Base-by-base conservation (phyloP, 2,888 invertebrate species). In the Torymus aiolomorphi region DNA sequence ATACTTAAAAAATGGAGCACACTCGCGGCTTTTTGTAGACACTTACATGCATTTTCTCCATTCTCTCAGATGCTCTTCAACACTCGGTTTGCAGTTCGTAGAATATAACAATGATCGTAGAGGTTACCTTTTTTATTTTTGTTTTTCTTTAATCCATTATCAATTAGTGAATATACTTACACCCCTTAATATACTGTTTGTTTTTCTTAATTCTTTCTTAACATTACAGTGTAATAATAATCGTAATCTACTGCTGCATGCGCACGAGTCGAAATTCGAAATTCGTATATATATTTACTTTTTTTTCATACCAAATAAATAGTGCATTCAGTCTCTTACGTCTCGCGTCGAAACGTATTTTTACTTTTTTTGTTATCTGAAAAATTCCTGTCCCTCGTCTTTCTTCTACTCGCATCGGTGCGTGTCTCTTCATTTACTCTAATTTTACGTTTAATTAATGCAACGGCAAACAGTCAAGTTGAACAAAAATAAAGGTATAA, bases 271-370 rank as follows among this genome's bases (percentile, higher is more conserved):
- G n/a, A 61, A 76, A 59, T 70, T 49, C 51, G 52, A 71, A 66
- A 57, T 62, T 24, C 20, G 20, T 65, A 18, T 54, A 18, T 74
- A 57, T 57, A 74, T 56, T 54, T 59, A 31, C 62, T 52, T 31
- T 24, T 20, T 56, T 65, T 69, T 54, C 65, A n/a, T 61, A 67
- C 13, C 62, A 62, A 80, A 72, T 42, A 76, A 66, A 62, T 75
- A 76, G 61, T 77, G 63, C 76, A 57, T 73, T 76, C 69, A 65
- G 76, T 80, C 76, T 73, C 61, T 73, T 76, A 69, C 66, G 42
- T 73, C 51, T 57, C 73, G 13, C 59, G 69, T 52, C 59, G 71
- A 75, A 76, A 72, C 31, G n/a, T 72, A 72, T 75, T 11, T 71
- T 54, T 66, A 57, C 11, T 76, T 42, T 42, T 42, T 42, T 42